A percentile compares a stretch with the other conserved stretches of the same genome.
phyloP scores from a whole-genome alignment of 2,113 vertebrate species.

The Megalops atlanticus region DNA sequence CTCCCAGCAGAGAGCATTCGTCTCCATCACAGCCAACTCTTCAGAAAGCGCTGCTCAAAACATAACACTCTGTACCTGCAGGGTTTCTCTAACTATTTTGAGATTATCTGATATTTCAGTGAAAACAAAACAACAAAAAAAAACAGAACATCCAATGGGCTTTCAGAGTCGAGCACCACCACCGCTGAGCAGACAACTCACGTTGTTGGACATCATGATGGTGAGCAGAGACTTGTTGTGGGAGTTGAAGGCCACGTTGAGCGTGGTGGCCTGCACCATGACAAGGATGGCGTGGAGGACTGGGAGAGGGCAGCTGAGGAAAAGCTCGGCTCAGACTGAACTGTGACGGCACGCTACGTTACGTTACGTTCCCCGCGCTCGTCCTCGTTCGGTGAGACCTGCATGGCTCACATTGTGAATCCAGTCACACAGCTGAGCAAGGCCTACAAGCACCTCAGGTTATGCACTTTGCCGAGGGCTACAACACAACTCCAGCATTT shows the following conservation, averaged over 20 bases:
- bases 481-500: no score
- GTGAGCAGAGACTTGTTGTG: slow-evolving; percentile 98
- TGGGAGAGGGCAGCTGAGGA: slow-evolving; percentile 75
- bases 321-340: slow-evolving; percentile 30
- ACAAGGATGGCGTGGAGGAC: slow-evolving; percentile 96
- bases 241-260: slow-evolving; percentile 98
- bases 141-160: background rate
- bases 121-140: slow-evolving; percentile 3
- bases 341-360: background rate
- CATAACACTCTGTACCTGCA: background rate
- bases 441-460: no score
- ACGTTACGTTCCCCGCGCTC: no score
- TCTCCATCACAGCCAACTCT: background rate
- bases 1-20: no score
- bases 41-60: background rate
- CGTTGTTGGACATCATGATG: slow-evolving; percentile 99
- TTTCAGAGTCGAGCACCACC: background rate
- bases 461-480: background rate
- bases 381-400: no score
- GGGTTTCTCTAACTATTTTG: background rate
- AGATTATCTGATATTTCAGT: background rate
- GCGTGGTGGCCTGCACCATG: slow-evolving; percentile 96
- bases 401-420: no score
- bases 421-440: no score
- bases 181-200: slow-evolving; percentile 65